phyloP scores from a whole-genome alignment of 1,140 invertebrate species.

The Semibalanus balanoides region DNA sequence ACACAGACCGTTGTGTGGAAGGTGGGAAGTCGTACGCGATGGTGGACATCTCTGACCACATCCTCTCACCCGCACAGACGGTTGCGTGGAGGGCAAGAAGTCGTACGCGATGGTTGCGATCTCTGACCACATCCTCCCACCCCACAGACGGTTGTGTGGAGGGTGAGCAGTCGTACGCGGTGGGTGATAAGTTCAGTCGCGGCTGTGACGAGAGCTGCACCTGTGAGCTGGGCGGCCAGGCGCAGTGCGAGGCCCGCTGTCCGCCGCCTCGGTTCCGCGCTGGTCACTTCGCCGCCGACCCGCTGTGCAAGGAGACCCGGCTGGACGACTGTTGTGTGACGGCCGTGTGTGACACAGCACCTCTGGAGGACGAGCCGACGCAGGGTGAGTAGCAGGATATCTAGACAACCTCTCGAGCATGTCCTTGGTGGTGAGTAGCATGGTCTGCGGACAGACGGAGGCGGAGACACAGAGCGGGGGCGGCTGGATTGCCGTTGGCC shows the following conservation, averaged over 20 bases:
- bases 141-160: slow-evolving; percentile 26
- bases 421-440: too few species aligned
- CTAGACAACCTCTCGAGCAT: too few species aligned
- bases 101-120: too few species aligned
- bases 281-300: slow-evolving; percentile 43
- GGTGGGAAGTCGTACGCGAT: too few species aligned
- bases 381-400: background rate
- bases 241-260: slow-evolving; percentile 18
- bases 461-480: too few species aligned
- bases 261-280: slow-evolving; percentile 18
- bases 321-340: slow-evolving; percentile 64
- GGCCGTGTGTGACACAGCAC: slow-evolving; percentile 38
- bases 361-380: background rate
- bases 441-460: too few species aligned
- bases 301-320: slow-evolving; percentile 51
- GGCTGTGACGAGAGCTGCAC: slow-evolving; percentile 23
- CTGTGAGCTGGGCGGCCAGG: slow-evolving; percentile 20
- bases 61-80: too few species aligned
- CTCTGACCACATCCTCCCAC: too few species aligned
- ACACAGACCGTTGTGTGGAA: too few species aligned
- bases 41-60: too few species aligned
- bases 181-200: slow-evolving; percentile 22
- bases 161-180: slow-evolving; percentile 24
- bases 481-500: too few species aligned
- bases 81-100: too few species aligned